Evolutionary conservation across 1,140 invertebrate species (phyloP).

Genomic region (Cherax destructor): DNA sequence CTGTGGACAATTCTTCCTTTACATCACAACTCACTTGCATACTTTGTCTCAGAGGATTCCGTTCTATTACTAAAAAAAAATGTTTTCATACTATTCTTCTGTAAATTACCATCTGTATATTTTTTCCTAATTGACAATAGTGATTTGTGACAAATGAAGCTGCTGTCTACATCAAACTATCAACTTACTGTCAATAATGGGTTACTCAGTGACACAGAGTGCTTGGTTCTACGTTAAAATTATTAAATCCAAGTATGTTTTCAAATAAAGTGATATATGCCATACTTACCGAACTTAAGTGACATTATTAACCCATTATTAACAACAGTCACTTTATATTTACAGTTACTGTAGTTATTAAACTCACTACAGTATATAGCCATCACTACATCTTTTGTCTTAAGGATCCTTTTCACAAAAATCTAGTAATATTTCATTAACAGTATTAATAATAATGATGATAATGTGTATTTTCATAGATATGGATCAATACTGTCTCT

Average conservation of each 20-base stretch:
- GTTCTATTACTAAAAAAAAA: background rate
- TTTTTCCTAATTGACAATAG: background rate
- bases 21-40: conserved; percentile 18
- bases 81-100: background rate
- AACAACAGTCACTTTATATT: conserved; percentile 30
- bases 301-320: conserved; percentile 51
- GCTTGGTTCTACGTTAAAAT: conserved; percentile 5
- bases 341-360: conserved; percentile 51
- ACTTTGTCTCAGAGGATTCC: background rate
- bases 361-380: conserved; percentile 53
- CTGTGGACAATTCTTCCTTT: conserved; percentile 36
- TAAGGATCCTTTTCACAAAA: conserved; percentile 31
- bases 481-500: conserved; percentile 45
- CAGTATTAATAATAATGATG: background rate
- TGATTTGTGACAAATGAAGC: conserved; percentile 18
- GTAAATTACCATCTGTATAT: background rate
- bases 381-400: conserved; percentile 43
- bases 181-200: conserved; percentile 42
- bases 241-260: background rate
- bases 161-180: conserved; percentile 37
- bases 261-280: background rate
- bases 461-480: conserved; percentile 56
- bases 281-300: background rate
- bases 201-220: conserved; percentile 7
- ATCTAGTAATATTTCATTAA: conserved; percentile 13